Percentiles rank a stretch among this genome's conserved stretches.
Evolutionary conservation across 1,140 invertebrate genomes (phyloP).

Genomic region (Goniozus legneri): DNA sequence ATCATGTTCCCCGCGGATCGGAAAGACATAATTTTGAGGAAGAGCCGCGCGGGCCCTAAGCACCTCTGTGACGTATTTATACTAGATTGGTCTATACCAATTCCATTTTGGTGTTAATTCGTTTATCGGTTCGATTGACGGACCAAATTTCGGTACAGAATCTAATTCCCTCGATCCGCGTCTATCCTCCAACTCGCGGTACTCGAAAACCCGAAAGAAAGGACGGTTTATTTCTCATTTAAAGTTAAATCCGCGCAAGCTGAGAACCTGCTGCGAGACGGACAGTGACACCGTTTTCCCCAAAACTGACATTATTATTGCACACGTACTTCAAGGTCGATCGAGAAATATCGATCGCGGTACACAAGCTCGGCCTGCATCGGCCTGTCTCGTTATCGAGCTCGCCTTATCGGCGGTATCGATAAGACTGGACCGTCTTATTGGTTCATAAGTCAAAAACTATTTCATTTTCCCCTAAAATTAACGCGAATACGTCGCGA

Average conservation of each 20-base stretch:
- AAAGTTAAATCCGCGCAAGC: no score
- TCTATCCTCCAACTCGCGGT: no score
- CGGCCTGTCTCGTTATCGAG: no score
- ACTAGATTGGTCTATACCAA: constrained; percentile 43
- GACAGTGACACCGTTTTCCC: constrained; percentile 54
- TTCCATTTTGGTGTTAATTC: constrained; percentile 45
- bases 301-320: constrained; percentile 40
- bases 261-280: no score
- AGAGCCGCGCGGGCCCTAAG: constrained; percentile 53
- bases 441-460: constrained; percentile 17
- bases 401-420: no score
- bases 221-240: no score
- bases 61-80: constrained; percentile 41
- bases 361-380: no score
- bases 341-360: no score
- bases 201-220: no score
- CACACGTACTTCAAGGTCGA: no score
- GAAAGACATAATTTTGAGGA: constrained; percentile 57
- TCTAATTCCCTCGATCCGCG: no score
- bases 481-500: constrained; percentile 17
- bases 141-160: constrained; percentile 39
- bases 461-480: constrained; percentile 51
- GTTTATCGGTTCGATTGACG: constrained; percentile 26
- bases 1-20: constrained; percentile 47
- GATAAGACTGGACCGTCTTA: no score